Conservation (phyloP, 1,140 invertebrate genomes). For the Drosophila takahashii region DNA sequence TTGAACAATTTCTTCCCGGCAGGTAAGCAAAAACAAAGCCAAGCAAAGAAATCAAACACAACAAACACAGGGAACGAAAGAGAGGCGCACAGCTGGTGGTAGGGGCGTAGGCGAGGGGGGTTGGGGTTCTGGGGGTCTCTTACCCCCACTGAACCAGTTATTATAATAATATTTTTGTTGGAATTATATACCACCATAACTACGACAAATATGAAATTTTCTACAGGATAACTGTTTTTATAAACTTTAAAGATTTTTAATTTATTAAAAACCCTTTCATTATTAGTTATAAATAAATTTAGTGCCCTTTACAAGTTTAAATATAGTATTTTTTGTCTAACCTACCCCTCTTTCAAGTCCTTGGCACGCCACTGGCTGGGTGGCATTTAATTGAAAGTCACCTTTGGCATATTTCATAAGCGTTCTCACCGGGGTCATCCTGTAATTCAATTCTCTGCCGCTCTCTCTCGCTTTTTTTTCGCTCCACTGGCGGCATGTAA, state of each 20-base stretch:
- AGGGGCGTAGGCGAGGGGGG: neutral
- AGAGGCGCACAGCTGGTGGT: conserved; percentile 13
- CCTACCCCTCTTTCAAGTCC: neutral
- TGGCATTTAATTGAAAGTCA: conserved; percentile 67
- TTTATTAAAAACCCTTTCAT: too few species aligned
- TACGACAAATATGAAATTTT: too few species aligned
- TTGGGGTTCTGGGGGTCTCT: neutral
- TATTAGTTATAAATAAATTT: too few species aligned
- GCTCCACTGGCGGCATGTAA: conserved; percentile 48
- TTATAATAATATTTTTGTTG: too few species aligned
- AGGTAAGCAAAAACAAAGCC: conserved; percentile 72
- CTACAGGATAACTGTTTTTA: too few species aligned
- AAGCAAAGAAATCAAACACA: conserved; percentile 29
- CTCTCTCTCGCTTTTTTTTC: conserved; percentile 9
- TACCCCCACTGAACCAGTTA: neutral
- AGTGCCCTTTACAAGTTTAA: too few species aligned
- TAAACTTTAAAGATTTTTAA: too few species aligned
- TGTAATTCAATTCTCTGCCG: conserved; percentile 32
- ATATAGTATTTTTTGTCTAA: too few species aligned
- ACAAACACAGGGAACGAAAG: conserved; percentile 24
- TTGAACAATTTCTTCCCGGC: conserved; percentile 84
- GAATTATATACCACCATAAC: too few species aligned
- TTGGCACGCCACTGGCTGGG: neutral
- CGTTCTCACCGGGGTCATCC: conserved; percentile 28
- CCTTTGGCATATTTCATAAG: conserved; percentile 73